Evolutionary conservation across 2,888 invertebrate species (phyloP).

Genomic region (Bhutanitis thaidina): DNA sequence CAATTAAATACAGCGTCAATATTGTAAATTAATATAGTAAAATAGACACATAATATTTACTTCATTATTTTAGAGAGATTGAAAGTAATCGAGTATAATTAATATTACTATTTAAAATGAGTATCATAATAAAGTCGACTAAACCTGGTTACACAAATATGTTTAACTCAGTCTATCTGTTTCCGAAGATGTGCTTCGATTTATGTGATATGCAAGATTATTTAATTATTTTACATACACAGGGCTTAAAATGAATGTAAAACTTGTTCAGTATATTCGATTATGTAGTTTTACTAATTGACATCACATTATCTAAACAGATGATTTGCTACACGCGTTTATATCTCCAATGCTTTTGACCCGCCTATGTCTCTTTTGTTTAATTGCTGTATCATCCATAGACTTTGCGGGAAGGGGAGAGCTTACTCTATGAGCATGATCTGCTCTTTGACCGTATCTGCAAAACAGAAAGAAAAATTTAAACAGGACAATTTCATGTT

Average conservation of each 20-base stretch:
- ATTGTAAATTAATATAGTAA: slow-evolving; percentile 19
- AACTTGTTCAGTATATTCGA: slow-evolving; percentile 4
- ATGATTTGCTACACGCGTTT: slow-evolving; percentile 77
- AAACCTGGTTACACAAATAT: slow-evolving; percentile 13
- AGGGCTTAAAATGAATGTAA: background rate
- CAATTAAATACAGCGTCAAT: slow-evolving; percentile 21
- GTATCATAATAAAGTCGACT: slow-evolving; percentile 8
- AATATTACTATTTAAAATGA: slow-evolving; percentile 5
- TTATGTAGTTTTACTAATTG: slow-evolving; percentile 17
- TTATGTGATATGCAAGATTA: slow-evolving; percentile 17
- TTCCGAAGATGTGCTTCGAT: slow-evolving; percentile 6
- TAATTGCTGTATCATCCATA: slow-evolving; percentile 61
- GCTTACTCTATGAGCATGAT: slow-evolving; percentile 71
- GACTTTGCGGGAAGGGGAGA: slow-evolving; percentile 71
- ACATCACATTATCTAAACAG: slow-evolving; percentile 42
- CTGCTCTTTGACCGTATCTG: slow-evolving; percentile 67
- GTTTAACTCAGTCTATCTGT: slow-evolving; percentile 15
- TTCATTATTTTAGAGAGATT: slow-evolving; percentile 9
- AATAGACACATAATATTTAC: slow-evolving; percentile 13
- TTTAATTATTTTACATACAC: background rate
- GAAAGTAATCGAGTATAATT: slow-evolving; percentile 3
- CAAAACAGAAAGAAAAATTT: slow-evolving; percentile 14
- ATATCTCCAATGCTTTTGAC: slow-evolving; percentile 89
- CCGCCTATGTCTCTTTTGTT: slow-evolving; percentile 81
- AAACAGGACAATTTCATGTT: background rate